Evolutionary conservation across 2,797 vertebrate genomes (phyloP), one percentile per base, ranked within the genome.

Genomic region (Helicolenus hilgendorfi): DNA sequence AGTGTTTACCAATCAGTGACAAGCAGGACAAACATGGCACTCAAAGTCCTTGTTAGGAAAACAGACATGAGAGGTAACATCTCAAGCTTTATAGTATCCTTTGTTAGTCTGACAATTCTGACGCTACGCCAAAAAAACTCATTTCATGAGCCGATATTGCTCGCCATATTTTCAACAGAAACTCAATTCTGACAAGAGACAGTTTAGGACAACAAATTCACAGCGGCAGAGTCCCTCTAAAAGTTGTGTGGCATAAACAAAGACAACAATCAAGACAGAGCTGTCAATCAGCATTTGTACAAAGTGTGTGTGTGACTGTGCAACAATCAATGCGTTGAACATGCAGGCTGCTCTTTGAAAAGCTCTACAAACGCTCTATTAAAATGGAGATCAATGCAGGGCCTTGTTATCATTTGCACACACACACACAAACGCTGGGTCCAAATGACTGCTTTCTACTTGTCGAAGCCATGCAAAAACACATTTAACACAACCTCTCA

Each of bases 251-350:
- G 83, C 75, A 84, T 80, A 83, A 93, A 91, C 5, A 45, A 89
- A 89, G 86, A 89, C 83, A 71, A 84, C 81, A 41, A 85, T 91
- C 22, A 81, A 90, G 84, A 86, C 63, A 78, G 70, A 81, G 80
- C 93, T 84, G 94, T 91, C 94, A 85, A 92, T 96, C 92, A 95
- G 90, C 77, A 93, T 95, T 95, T 89, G 77, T 72, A 88, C 84
- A 81, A 84, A 87, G 80, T 65, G 49, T 72, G 49, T 72, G 38
- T 41, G 69, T 53, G 77, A 79, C 78, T 78, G 89, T 49, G 49
- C 75, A 69, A 93, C 92, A 87, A 93, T 94, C 91, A 89, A 79
- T 87, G 89, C 81, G 81, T 86, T 68, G 35, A 89, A 90, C 84
- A 86, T 11, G 2, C 69, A 2, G 67, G 59, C 80, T 60, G 76